phyloP scores from a whole-genome alignment of 2,797 vertebrate genomes.

The Pristis pectinata region DNA sequence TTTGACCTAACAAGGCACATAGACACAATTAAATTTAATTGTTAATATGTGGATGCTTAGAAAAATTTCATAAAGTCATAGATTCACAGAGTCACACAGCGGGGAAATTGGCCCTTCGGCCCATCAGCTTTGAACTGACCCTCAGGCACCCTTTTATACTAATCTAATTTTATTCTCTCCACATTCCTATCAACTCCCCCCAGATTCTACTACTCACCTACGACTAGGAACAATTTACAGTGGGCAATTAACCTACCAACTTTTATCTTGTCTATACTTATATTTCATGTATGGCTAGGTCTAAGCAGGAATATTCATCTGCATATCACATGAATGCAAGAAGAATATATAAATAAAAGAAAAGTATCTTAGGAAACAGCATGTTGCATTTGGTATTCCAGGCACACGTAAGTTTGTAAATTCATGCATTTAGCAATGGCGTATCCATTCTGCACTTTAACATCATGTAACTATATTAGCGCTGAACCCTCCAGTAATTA shows the following conservation, averaged over 20 bases:
- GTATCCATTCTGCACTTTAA: conserved; percentile 36
- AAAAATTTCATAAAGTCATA: neutral
- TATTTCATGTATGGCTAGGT: neutral
- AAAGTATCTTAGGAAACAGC: conserved; percentile 1
- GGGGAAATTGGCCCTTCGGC: too few species aligned
- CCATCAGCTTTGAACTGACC: too few species aligned
- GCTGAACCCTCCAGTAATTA: conserved; percentile 55
- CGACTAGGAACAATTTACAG: too few species aligned
- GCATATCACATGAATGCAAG: neutral
- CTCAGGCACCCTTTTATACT: too few species aligned
- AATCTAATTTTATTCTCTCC: too few species aligned
- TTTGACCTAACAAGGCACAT: neutral
- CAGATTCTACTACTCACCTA: too few species aligned
- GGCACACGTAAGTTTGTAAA: conserved; percentile 23
- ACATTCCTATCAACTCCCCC: too few species aligned
- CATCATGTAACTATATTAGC: conserved; percentile 48
- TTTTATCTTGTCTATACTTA: neutral
- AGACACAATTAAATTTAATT: neutral
- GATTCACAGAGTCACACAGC: too few species aligned
- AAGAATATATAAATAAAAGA: neutral
- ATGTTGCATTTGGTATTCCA: conserved; percentile 9
- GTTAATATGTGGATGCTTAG: neutral
- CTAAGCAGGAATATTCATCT: neutral
- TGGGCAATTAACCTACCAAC: too few species aligned
- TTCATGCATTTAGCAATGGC: conserved; percentile 33